Base-by-base conservation (phyloP, 2,797 vertebrate genomes). In the Cossypha dichroa region DNA sequence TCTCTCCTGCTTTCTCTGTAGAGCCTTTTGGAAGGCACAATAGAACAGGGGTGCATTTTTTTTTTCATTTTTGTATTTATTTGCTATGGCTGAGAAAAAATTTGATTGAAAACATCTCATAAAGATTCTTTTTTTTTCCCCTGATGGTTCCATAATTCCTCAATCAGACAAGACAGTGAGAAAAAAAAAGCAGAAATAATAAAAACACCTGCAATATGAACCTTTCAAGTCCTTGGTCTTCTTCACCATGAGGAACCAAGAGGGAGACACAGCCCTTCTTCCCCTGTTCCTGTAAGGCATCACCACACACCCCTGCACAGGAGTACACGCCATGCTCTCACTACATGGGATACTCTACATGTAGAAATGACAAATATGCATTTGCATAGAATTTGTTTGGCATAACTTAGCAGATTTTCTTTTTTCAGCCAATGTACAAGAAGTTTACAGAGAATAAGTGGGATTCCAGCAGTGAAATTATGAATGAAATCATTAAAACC, bases 381-480 rank as follows among this genome's bases (percentile, higher is more conserved):
- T 0, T 1, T 52, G 40, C 12, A 26, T 19, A 63, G 26, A 67
- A 49, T 62, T 92, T 72, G 9, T 49, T 87, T 38, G 33, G 43
- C 41, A 21, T 22, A 79, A 43, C 45, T 92, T 63, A 96, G 15
- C 8, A 43, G 12, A 15, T 73, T 86, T 87, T 17, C 10, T 51
- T 60, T 70, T 81, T 59, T 3, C 85, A 98, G 98, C 76, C 95
- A 9, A 93, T 97, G 29, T 98, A 98, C 93, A 98, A 96, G 93
- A 98, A 59, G 82, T 95, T 98, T 78, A 97, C 97, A 4, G 97
- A 97, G 88, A 97, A 96, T 38, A 98, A 95, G 68, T 98, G 98
- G 97, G 87, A 95, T 2, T 95, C 84, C 46, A 95, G 97, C 4
- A 54, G 18, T 10, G 95, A 97, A 78, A 94, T 85, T 43, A 96